Percentiles rank a stretch among this genome's conserved stretches.
These are phyloP conservation scores for Danio rerio DNA, from an alignment of 2,113 vertebrate genomes.

Conservation along the genomic window DNA sequence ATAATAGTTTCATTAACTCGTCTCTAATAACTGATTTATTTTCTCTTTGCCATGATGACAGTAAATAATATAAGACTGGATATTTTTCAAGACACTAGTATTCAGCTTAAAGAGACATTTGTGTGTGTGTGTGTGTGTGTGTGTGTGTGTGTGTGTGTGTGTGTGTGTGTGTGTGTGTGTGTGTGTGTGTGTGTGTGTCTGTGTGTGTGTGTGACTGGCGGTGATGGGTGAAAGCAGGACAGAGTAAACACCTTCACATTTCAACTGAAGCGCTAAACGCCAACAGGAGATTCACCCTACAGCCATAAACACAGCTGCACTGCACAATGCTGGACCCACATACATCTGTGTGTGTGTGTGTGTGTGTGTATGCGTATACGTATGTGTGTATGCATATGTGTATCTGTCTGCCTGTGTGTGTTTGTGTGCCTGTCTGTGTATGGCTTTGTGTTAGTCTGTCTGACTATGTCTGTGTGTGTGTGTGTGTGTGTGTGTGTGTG, in stretches of 20 bases:
- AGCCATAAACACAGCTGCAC: constrained; percentile 10
- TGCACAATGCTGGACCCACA: background rate
- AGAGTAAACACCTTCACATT: background rate
- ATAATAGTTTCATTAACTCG: too few species aligned
- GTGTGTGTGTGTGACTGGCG: background rate
- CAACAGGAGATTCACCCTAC: background rate
- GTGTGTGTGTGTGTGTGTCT: background rate
- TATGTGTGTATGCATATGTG: too few species aligned
- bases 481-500: background rate
- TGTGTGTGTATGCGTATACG: too few species aligned
- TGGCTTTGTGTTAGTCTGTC: too few species aligned
- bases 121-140: background rate
- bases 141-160: background rate
- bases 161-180: background rate
- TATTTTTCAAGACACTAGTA: too few species aligned
- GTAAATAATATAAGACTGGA: too few species aligned
- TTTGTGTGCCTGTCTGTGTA: too few species aligned
- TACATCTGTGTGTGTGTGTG: background rate
- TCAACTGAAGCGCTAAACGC: background rate
- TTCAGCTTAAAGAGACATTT: too few species aligned
- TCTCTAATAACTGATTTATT: too few species aligned
- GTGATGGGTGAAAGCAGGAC: background rate
- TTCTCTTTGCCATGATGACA: too few species aligned
- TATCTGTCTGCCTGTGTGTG: too few species aligned
- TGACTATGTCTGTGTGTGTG: background rate